These are phyloP conservation scores for Ceyx margarethae DNA, from an alignment of 2,113 vertebrate species.

Conservation along the genomic window DNA sequence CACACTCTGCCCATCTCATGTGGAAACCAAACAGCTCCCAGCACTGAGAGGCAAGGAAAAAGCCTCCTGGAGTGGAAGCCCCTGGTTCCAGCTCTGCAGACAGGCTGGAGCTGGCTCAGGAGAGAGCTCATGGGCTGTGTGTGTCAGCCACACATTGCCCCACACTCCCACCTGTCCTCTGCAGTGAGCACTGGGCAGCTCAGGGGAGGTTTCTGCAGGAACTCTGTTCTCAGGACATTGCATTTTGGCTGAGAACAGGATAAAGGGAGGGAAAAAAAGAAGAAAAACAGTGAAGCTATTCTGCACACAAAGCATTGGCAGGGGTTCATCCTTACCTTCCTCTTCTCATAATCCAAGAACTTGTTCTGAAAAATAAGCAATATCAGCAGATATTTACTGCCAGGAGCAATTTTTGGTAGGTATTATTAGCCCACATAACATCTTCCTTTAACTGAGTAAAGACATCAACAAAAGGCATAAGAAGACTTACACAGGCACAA, in stretches of 20 bases:
- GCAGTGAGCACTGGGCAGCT: background rate
- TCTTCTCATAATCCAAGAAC: slow-evolving; percentile 92
- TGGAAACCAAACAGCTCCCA: background rate
- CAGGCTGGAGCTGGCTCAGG: background rate
- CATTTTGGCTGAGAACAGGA: background rate
- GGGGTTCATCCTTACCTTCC: slow-evolving; percentile 79
- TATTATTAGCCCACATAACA: background rate
- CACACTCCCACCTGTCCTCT: background rate
- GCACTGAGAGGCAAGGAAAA: background rate
- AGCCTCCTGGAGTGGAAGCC: background rate
- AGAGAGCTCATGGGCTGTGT: background rate
- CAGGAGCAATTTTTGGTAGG: background rate
- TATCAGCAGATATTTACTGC: background rate
- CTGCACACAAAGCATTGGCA: background rate
- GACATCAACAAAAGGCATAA: background rate
- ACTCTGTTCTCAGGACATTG: background rate
- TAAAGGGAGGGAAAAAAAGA: background rate
- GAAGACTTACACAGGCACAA: background rate
- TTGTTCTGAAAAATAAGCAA: slow-evolving; percentile 81
- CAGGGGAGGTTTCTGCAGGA: background rate
- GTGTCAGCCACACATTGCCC: background rate
- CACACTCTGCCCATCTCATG: background rate
- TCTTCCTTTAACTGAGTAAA: background rate
- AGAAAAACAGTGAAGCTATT: background rate
- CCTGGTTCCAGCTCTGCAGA: background rate